Evolutionary conservation across 2,888 invertebrate species (phyloP), one percentile per base, ranked within the genome.

Genomic region (Clanis bilineata): DNA sequence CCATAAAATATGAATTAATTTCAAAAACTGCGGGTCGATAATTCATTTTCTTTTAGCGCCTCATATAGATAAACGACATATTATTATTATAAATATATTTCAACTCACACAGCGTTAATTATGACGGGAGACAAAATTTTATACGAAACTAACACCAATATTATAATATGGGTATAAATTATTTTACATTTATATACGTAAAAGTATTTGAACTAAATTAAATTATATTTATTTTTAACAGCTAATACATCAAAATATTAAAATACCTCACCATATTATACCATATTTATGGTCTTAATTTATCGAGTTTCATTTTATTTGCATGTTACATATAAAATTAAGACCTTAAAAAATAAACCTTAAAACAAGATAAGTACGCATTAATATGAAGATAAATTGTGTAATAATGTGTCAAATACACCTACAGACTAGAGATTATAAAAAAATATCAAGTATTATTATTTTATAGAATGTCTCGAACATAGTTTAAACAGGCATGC

Each of bases 91-190:
- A n/a, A 59, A 23, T 59, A 59, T 43, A 2, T 43, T n/a, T 32
- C 12, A 36, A 10, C 0, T 21, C 23, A 22, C 65, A 61, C 65
- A 73, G 73, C 73, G 69, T 76, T 73, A 68, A 66, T 73, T 68
- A 72, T 67, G 68, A 63, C 68, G 66, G 66, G 70, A 74, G 74
- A 67, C 69, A 67, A 65, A 72, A 73, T 66, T 73, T 71, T 61
- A 65, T 66, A 77, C 62, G 62, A 78, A 79, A 76, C 74, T 81
- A 80, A 82, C 80, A 76, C 61, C 71, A 57, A 77, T 62, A 74
- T n/a, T n/a, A n/a, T n/a, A 3, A 7, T 72, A 70, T 61, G 64
- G 59, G 72, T 74, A 73, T 64, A 60, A 64, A 64, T 41, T 44
- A 59, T 64, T 67, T 55, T 55, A 61, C 25, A 59, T 43, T 57